Evolutionary conservation across 2,113 vertebrate genomes (phyloP).

Genomic region (Rhadina sibilatrix): DNA sequence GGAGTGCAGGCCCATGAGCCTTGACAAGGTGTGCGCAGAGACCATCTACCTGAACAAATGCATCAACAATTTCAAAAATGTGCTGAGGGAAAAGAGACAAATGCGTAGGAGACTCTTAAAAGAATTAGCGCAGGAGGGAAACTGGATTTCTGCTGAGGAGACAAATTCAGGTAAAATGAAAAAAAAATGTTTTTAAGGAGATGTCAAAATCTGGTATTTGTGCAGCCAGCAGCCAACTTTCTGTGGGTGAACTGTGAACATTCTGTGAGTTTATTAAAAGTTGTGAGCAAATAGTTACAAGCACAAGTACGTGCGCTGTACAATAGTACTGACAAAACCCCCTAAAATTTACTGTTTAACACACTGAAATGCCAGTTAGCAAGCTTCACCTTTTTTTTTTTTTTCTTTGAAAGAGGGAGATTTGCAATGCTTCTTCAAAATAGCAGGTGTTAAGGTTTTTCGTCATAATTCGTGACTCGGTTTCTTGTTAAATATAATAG

Average conservation of each 20-base stretch:
- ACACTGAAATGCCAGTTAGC: not conserved
- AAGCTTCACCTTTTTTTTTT: not conserved
- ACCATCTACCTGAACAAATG: conserved; percentile 87
- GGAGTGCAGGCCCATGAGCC: conserved; percentile 68
- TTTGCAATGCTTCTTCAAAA: conserved; percentile 30
- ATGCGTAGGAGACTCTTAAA: conserved; percentile 83
- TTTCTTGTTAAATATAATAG: conserved; percentile 52
- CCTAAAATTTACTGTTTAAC: not conserved
- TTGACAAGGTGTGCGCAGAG: conserved; percentile 81
- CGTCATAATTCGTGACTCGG: conserved; percentile 36
- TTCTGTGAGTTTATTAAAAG: not conserved
- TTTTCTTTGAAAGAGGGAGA: not conserved
- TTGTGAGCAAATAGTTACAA: not conserved
- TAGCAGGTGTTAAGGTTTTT: conserved; percentile 51
- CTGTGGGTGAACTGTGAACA: not conserved
- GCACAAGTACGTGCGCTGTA: rapidly evolving
- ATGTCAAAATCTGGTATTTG: not conserved
- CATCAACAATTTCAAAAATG: conserved; percentile 91
- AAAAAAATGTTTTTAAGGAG: not conserved
- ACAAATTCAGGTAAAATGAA: conserved; percentile 81
- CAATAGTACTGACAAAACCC: not conserved
- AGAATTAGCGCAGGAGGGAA: conserved; percentile 81
- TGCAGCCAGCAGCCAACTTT: not conserved
- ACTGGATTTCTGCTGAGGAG: conserved; percentile 83
- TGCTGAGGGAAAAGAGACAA: conserved; percentile 88